Percentiles rank a stretch among this genome's conserved stretches.
Conservation (phyloP, 1,140 invertebrate species). For the Littorina saxatilis region DNA sequence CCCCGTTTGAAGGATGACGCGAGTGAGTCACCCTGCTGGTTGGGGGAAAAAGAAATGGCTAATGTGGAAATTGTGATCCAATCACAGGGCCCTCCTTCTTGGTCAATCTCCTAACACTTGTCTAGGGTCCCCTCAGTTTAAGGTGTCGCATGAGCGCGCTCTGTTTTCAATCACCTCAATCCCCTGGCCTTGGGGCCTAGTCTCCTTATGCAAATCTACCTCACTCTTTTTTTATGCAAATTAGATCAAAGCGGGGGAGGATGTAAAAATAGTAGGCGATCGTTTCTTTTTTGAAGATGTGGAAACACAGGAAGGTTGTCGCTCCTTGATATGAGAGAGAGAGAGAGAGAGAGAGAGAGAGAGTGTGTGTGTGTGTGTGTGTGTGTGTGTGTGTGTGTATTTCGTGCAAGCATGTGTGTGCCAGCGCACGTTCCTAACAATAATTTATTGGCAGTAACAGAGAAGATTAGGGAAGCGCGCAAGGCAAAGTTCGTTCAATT, state of each 20-base stretch:
- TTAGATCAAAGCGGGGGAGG: not conserved
- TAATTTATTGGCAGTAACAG: no score
- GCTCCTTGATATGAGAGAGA: no score
- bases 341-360: no score
- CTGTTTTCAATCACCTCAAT: not conserved
- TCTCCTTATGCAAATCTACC: not conserved
- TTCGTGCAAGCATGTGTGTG: no score
- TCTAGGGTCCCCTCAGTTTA: not conserved
- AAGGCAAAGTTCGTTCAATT: not conserved
- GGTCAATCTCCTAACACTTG: not conserved
- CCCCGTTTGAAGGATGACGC: not conserved
- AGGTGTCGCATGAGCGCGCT: not conserved
- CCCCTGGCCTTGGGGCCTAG: not conserved
- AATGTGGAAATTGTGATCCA: constrained; percentile 17
- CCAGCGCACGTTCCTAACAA: no score
- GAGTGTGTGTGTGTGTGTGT: no score
- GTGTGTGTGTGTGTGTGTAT: no score
- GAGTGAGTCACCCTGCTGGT: constrained; percentile 6
- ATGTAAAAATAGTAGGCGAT: no score
- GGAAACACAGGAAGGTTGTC: not conserved
- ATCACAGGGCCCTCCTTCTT: not conserved
- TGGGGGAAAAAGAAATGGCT: not conserved
- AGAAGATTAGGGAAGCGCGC: no score
- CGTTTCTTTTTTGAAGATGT: no score
- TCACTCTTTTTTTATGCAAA: not conserved